These are phyloP conservation scores for Sarcophaga rosellei DNA, from an alignment of 2,888 invertebrate species.

Conservation along the genomic window DNA sequence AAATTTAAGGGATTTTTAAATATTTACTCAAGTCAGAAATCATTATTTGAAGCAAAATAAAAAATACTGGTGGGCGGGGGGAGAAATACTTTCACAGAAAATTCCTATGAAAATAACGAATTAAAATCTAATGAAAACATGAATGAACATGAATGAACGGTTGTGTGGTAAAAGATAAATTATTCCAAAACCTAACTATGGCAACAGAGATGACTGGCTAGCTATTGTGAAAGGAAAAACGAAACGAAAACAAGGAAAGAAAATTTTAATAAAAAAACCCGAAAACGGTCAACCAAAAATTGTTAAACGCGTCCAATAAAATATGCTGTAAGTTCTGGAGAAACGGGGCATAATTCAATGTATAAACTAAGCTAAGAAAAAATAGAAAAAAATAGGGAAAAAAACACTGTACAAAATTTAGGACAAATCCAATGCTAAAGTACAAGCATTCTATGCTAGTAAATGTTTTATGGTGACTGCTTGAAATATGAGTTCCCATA, in stretches of 20 bases:
- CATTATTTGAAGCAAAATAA: background rate
- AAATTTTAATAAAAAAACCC: background rate
- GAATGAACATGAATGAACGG: slow-evolving; percentile 61
- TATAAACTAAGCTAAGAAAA: too few species aligned
- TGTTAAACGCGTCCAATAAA: slow-evolving; percentile 56
- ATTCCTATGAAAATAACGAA: slow-evolving; percentile 19
- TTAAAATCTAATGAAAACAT: slow-evolving; percentile 67
- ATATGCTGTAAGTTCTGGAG: slow-evolving; percentile 47
- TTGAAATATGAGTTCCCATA: slow-evolving; percentile 49
- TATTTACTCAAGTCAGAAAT: slow-evolving; percentile 53
- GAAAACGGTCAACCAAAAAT: slow-evolving; percentile 52
- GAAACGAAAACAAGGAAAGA: background rate
- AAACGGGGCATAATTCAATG: background rate
- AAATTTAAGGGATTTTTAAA: slow-evolving; percentile 57
- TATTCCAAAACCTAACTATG: slow-evolving; percentile 29
- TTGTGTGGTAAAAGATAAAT: slow-evolving; percentile 59
- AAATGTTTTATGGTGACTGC: slow-evolving; percentile 6
- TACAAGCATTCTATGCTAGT: too few species aligned
- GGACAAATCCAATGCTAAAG: background rate
- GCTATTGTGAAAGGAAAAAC: background rate
- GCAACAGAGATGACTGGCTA: too few species aligned
- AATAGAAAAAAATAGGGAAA: too few species aligned
- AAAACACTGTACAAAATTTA: background rate
- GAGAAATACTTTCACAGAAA: slow-evolving; percentile 29
- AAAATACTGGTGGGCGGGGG: too few species aligned